Base-by-base conservation (phyloP, 2,797 vertebrate genomes). In the Adrianichthys oophorus region DNA sequence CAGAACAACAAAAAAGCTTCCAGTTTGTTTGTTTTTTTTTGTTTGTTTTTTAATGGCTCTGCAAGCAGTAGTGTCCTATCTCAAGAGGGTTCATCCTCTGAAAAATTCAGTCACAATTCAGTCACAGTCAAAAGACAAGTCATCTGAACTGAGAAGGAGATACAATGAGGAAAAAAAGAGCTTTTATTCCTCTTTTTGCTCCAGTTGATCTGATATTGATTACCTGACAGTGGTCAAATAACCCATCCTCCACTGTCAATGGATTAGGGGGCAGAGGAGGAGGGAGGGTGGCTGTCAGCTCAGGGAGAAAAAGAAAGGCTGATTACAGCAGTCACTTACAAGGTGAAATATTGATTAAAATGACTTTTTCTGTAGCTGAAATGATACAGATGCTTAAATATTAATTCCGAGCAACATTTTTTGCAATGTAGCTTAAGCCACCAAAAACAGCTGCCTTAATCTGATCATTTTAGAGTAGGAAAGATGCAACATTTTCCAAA, bases 101-200 rank as follows among this genome's bases (percentile, higher is more conserved):
- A 79, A 72, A 82, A 75, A 90, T 86, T 85, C 84, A 90, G 87
- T 88, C 32, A 84, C 52, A 78, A 56, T 83, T 90, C 86, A 84
- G 70, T 87, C 80, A 82, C 54, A 61, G 68, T 46, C 15, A 68
- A 79, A 75, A 79, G 70, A 81, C 65, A 79, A 70, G 63, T 19
- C 15, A 4, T 74, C 52, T 65, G 32, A 59, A 68, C 41, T 46
- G 47, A 70, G 50, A 32, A 17, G 42, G 26, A 16, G 61, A 72
- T 48, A 46, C 56, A 62, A 74, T 51, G 76, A 60, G 5, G 29
- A 37, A 51, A 68, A 65, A 50, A 47, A 60, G 37, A 62, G 4
- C 68, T 77, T 47, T 65, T 40, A 53, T 68, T 70, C 47, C 45
- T 74, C 55, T 62, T 70, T 68, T 70, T 65, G 70, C 70, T 78